Conservation (phyloP, 2,113 vertebrate species). For the Gymnogyps californianus region DNA sequence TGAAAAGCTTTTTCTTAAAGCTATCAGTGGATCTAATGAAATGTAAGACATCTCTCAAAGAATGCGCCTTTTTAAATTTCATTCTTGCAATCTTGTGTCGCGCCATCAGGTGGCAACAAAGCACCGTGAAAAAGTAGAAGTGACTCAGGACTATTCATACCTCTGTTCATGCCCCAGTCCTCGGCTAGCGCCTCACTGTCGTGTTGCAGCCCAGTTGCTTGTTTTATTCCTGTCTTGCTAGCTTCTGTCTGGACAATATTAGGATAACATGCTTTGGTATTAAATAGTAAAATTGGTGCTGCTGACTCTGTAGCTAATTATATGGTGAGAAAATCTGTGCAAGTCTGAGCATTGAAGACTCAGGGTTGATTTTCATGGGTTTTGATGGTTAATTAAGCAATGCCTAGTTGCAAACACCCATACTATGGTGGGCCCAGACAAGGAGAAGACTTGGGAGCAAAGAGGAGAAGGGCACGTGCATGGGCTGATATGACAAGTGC, state of each 20-base stretch:
- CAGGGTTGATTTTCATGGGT: not conserved
- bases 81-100: not conserved
- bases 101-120: conserved; percentile 16
- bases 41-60: not conserved
- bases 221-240: not conserved
- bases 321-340: not conserved
- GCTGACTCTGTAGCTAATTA: not conserved
- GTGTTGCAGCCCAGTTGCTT: not conserved
- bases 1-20: not conserved
- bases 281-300: not conserved
- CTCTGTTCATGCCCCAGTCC: rapidly evolving
- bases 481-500: not conserved
- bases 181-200: not conserved
- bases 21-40: not conserved
- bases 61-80: not conserved
- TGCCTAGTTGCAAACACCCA: not conserved
- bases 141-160: not conserved
- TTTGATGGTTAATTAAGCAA: not conserved
- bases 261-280: not conserved
- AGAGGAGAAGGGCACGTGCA: not conserved
- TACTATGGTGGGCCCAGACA: not conserved
- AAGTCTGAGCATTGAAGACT: not conserved
- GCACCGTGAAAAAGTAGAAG: not conserved
- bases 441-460: not conserved
- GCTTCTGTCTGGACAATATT: not conserved